Conservation (phyloP, 2,888 invertebrate genomes). For the Blastobasis lacticolella region DNA sequence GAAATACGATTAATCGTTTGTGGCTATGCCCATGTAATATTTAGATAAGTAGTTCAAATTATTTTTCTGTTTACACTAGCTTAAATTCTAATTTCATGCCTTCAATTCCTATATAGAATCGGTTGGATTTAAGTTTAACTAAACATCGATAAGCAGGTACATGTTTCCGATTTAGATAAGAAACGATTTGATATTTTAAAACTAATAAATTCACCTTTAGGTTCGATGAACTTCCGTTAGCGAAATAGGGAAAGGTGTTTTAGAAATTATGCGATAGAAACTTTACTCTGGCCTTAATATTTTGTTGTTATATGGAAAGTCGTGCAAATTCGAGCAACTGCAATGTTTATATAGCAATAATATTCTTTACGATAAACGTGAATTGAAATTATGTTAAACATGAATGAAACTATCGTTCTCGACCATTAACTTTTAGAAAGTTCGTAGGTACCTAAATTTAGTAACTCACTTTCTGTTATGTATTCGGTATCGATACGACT, state of each 20-base stretch:
- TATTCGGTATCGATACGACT: no score
- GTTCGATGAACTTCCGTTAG: conserved; percentile 67
- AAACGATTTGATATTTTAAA: conserved; percentile 30
- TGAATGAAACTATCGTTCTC: no score
- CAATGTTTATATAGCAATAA: no score
- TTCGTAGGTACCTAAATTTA: conserved; percentile 11
- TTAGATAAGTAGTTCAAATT: background rate
- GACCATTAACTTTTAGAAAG: conserved; percentile 12
- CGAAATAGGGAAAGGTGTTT: conserved; percentile 49
- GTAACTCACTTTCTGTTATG: background rate
- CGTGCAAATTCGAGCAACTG: no score
- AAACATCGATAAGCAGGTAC: conserved; percentile 39
- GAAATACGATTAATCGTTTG: no score
- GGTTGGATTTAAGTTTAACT: conserved; percentile 26
- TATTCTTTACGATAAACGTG: no score
- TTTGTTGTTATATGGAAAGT: no score
- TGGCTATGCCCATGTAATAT: background rate
- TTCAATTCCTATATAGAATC: conserved; percentile 15
- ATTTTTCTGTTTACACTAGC: background rate
- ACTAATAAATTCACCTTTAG: conserved; percentile 29
- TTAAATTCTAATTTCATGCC: background rate
- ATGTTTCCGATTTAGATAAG: conserved; percentile 45
- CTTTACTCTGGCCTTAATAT: no score
- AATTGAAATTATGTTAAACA: no score
- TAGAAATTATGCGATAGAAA: no score